Conservation (phyloP, 2,113 vertebrate genomes). For the Naja naja region DNA sequence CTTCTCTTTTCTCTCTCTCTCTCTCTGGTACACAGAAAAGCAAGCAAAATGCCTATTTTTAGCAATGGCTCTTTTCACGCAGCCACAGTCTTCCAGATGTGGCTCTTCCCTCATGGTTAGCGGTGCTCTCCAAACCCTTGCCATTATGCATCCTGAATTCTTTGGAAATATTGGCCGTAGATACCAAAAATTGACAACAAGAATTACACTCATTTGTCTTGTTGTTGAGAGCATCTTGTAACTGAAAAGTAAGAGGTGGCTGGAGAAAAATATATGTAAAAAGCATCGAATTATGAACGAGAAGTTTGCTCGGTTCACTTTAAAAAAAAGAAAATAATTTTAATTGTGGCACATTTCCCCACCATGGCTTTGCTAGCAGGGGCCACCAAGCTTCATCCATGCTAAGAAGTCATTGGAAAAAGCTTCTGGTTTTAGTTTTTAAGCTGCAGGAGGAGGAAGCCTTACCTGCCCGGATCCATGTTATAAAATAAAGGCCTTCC, state of each 20-base stretch:
- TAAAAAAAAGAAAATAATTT: neutral
- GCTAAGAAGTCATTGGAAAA: neutral
- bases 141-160: neutral
- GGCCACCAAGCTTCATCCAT: neutral
- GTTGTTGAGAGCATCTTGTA: neutral
- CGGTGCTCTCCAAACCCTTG: neutral
- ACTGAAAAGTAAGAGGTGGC: neutral
- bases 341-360: neutral
- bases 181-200: neutral
- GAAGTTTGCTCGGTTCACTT: neutral
- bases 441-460: neutral
- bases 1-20: too few relatives aligned
- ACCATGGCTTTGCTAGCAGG: neutral
- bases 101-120: neutral
- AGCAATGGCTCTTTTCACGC: neutral
- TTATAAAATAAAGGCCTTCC: neutral
- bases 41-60: neutral
- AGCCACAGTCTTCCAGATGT: neutral
- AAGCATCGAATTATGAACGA: neutral
- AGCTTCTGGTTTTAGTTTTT: neutral
- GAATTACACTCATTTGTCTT: neutral
- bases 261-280: neutral
- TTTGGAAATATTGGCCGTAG: neutral
- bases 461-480: neutral
- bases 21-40: neutral